Evolutionary conservation across 2,888 invertebrate species (phyloP), one percentile per base, ranked within the genome.

Genomic region (Axea sp.): DNA sequence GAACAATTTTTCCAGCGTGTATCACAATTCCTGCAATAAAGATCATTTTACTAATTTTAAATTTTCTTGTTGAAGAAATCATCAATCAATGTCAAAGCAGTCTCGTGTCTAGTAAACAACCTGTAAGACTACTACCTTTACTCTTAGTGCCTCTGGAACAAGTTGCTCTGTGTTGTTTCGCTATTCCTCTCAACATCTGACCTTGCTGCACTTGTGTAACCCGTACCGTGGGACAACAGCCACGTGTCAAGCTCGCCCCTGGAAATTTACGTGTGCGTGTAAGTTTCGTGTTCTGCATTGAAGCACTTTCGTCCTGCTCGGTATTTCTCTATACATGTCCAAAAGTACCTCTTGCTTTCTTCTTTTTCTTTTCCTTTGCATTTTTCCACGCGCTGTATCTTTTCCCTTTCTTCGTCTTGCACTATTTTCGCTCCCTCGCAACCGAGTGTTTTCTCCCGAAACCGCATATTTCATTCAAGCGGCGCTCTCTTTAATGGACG

Each of bases 401-500:
- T 53, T 71, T 62, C 71, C 31, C 49, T 72, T 64, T 68, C 33
- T 59, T 24, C 8, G 3, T 5, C 8, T 8, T 33, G 28, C 22
- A 47, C 53, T 60, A 47, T 65, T 69, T 71, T 64, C 65, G 51
- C 64, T 45, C 68, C 57, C 73, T 65, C n/a, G n/a, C n/a, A n/a
- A n/a, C n/a, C n/a, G n/a, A n/a, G n/a, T n/a, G n/a, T n/a, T n/a
- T n/a, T n/a, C n/a, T 76, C 76, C 75, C 69, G 67, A 60, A 72
- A 77, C 65, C 77, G 76, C 80, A 82, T 84, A 84, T 84, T 84
- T 84, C 81, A 83, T 81, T 77, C 78, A 41, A 45, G 67, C 75
- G 68, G 75, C 71, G 78, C 82, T 82, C 82, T 82, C 81, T 84
- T 83, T 83, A 84, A 85, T 84, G 81, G 79, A 78, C 74, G 78